Base-by-base conservation (phyloP, 2,113 vertebrate species). In the Gopherus flavomarginatus region DNA sequence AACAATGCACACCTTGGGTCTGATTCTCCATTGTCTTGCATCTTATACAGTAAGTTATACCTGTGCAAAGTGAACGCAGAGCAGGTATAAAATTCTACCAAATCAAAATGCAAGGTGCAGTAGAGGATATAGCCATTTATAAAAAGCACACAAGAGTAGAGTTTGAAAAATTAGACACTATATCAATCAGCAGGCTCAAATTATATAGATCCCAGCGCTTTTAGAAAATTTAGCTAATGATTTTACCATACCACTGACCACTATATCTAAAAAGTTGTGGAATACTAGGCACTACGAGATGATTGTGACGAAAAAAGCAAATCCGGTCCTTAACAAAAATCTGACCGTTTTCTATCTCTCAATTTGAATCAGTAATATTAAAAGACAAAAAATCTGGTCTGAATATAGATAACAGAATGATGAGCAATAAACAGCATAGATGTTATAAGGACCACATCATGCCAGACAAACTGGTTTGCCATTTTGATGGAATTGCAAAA, bases 201-300 rank as follows among this genome's bases (percentile, higher is more conserved):
- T 0, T 0, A 4, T 84, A 38, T 54, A 50, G 52, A 44, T 52
- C 17, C 29, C 81, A 89, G 86, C 27, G 83, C 81, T 93, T 80
- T 85, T 87, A 26, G 78, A 56, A 80, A 62, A 87, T 92, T 52
- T 75, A 69, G 47, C 81, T 86, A 84, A 77, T 87, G 16, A 86
- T 80, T 95, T 92, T 81, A 35, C n/a, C 54, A 79, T 2, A 1
- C 19, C 86, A 8, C 44, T 57, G 83, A 53, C 16, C 7, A 21
- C 77, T 89, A 5, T 77, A 16, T 21, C 77, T 52, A 13, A 35
- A 44, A 44, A 89, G 22, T 62, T 95, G 78, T 86, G 90, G 85
- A 81, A 83, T 6, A 86, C 85, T 3, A 56, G 80, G 14, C 5
- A 91, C 22, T 44, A 11, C 27, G 81, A 88, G 72, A 89, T 35